Evolutionary conservation across 2,797 vertebrate species (phyloP).

Genomic region (Apodemus agrarius): DNA sequence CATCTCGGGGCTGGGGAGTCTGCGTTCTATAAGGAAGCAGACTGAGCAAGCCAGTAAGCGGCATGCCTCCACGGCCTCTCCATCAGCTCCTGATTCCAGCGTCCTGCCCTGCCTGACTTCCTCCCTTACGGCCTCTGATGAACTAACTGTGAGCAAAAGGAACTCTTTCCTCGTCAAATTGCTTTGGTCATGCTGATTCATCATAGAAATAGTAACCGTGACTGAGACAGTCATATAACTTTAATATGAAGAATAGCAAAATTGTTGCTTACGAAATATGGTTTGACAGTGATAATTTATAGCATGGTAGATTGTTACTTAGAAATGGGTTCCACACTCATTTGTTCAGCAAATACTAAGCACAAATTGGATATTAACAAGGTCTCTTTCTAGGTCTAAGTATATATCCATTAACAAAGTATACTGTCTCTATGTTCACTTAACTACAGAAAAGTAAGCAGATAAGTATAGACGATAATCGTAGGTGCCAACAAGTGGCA

Average conservation of each 20-base stretch:
- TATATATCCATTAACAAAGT: background rate
- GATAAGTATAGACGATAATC: background rate
- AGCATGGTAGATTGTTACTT: background rate
- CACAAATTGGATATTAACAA: background rate
- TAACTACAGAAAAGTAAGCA: background rate
- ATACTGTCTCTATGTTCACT: background rate
- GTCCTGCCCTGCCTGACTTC: background rate
- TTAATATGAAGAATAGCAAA: background rate
- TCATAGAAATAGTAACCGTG: background rate
- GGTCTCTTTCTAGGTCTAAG: background rate
- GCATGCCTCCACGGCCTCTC: background rate
- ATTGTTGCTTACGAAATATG: background rate
- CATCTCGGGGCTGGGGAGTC: background rate
- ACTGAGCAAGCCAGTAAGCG: background rate
- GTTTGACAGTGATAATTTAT: background rate
- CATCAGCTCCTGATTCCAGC: background rate
- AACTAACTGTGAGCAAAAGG: background rate
- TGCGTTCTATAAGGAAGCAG: background rate
- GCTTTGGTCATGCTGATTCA: background rate
- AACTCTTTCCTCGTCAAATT: background rate
- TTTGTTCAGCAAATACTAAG: background rate
- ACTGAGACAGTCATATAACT: background rate
- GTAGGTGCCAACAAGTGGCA: background rate
- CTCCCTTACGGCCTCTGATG: background rate
- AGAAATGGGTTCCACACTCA: background rate